Base-by-base conservation (phyloP, 2,113 vertebrate species). In the Junco hyemalis region DNA sequence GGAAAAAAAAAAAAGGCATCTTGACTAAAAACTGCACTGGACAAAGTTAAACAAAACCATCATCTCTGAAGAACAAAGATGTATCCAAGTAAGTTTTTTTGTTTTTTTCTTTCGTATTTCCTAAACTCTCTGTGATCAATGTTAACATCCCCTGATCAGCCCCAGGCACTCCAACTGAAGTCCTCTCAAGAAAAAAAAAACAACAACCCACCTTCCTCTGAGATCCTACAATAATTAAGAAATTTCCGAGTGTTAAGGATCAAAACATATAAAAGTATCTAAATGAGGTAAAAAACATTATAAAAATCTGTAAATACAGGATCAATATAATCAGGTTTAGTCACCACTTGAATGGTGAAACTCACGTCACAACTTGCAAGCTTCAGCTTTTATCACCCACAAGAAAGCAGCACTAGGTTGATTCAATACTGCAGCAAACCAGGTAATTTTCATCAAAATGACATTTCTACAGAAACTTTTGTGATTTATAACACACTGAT, bases 141-240 rank as follows among this genome's bases (percentile, higher is more conserved):
- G 9, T 66, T 80, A 48, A 56, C 18, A 33, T 15, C 21, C 9
- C 19, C 69, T 47, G 11, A 63, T n/a, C 54, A 84, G 60, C 20
- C 20, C 25, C 31, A 73, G 16, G 23, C 50, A 89, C 24, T 81
- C n/a, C 45, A 77, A 12, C 24, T 29, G 10, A 74, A 73, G 35
- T 28, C 13, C 51, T 73, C 88, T 86, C 14, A 61, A 59, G 38
- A 60, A 63, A 82, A 47, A 63, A 47, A 63, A 56, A 66, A 81
- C 57, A 64, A 8, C 0, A 68, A 8, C 0, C 5, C 12, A 48
- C 8, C 14, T 26, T 90, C 69, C 23, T 65, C 42, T 28, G 14
- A 85, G 44, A 88, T 70, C 7, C 56, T 63, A 60, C 12, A 47
- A 42, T 53, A 78, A 81, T 38, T 40, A 51, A 35, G 42, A 78